phyloP scores from a whole-genome alignment of 2,797 vertebrate genomes.

The Leucoraja ocellata region DNA sequence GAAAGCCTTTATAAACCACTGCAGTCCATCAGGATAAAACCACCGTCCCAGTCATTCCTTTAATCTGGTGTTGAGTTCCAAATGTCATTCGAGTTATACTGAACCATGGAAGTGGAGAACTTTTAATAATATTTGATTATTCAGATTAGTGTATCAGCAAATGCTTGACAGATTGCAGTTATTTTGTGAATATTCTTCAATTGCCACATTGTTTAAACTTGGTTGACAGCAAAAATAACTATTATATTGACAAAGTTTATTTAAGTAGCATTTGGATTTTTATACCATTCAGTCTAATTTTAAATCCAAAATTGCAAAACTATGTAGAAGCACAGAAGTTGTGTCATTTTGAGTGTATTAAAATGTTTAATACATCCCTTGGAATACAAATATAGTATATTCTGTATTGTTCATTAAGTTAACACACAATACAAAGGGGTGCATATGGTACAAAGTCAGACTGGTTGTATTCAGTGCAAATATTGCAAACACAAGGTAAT shows the following conservation, averaged over 20 bases:
- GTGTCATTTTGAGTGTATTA: conserved; percentile 11
- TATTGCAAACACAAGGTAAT: conserved; percentile 30
- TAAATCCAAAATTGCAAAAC: conserved; percentile 39
- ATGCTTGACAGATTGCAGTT: not conserved
- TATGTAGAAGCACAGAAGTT: conserved; percentile 1
- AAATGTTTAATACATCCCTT: conserved; percentile 10
- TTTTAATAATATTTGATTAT: not conserved
- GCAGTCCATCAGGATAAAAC: too few species aligned
- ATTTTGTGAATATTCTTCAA: not conserved
- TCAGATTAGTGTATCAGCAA: not conserved
- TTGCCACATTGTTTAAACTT: not conserved
- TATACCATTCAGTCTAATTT: conserved; percentile 40
- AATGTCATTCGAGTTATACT: too few species aligned
- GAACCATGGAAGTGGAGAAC: too few species aligned
- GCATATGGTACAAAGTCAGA: conserved; percentile 12
- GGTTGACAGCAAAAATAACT: not conserved
- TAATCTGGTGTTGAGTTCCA: too few species aligned
- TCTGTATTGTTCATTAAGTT: conserved; percentile 23
- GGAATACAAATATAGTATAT: conserved; percentile 32
- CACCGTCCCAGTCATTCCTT: too few species aligned
- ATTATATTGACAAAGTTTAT: conserved; percentile 55
- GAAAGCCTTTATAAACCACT: too few species aligned
- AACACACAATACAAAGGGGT: conserved; percentile 26
- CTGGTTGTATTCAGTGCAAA: conserved; percentile 31
- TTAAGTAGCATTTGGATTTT: conserved; percentile 51